These are phyloP conservation scores for Ammodytes dubius DNA, from an alignment of 2,113 vertebrate genomes.

Conservation along the genomic window DNA sequence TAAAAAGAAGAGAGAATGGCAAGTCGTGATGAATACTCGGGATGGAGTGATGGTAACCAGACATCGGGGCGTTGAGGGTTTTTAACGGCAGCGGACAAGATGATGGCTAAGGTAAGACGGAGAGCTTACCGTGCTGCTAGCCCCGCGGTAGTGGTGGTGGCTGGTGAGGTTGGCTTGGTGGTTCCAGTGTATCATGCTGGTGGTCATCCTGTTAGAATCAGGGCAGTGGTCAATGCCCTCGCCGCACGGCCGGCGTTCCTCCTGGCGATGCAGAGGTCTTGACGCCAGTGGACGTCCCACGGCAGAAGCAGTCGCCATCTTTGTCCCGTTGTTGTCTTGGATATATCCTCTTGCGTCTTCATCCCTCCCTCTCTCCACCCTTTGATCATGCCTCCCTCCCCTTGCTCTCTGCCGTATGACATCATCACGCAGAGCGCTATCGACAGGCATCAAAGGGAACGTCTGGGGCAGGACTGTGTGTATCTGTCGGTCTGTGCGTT, in stretches of 20 bases:
- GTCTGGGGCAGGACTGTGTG: constrained; percentile 67
- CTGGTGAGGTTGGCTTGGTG: constrained; percentile 63
- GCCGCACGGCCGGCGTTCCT: constrained; percentile 36
- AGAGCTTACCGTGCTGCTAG: constrained; percentile 81
- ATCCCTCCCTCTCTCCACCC: constrained; percentile 74
- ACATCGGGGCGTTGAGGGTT: constrained; percentile 61
- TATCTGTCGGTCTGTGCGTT: constrained; percentile 68
- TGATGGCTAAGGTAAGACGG: constrained; percentile 58
- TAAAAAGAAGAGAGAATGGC: constrained; percentile 67
- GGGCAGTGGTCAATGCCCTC: constrained; percentile 1
- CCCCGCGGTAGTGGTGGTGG: constrained; percentile 62
- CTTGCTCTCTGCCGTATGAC: constrained; percentile 79
- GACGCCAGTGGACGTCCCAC: constrained; percentile 76
- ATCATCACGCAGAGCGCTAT: constrained; percentile 82
- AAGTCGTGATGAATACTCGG: constrained; percentile 61
- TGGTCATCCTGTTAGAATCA: constrained; percentile 63
- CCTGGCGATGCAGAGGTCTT: constrained; percentile 46
- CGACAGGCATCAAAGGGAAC: constrained; percentile 79
- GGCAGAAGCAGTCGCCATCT: constrained; percentile 80
- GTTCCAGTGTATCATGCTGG: constrained; percentile 57
- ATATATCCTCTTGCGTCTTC: constrained; percentile 79
- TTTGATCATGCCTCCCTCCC: constrained; percentile 82
- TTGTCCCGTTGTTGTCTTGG: constrained; percentile 85
- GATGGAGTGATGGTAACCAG: constrained; percentile 66
- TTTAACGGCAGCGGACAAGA: constrained; percentile 61